Conservation (phyloP, 2,797 vertebrate species). For the Acestrorhynchus altus region DNA sequence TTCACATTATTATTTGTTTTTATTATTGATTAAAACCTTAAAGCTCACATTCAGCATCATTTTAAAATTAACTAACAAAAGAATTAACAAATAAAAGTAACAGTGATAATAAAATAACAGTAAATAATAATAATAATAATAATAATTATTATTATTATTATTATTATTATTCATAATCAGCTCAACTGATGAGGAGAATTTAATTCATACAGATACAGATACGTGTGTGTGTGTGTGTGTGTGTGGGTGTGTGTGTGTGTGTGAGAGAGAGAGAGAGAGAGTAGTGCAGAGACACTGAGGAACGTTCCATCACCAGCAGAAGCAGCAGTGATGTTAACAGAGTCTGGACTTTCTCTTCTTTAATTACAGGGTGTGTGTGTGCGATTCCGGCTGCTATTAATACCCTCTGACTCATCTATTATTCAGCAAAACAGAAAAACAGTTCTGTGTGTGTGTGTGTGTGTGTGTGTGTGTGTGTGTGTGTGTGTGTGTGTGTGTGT, state of each 20-base stretch:
- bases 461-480: constrained; percentile 3
- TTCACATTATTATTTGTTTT: too few relatives aligned
- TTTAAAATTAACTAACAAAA: too few relatives aligned
- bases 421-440: constrained; percentile 74
- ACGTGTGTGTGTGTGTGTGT: background rate
- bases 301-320: constrained; percentile 1
- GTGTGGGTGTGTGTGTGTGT: background rate
- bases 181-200: background rate
- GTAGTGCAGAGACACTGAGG: background rate
- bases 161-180: too few relatives aligned
- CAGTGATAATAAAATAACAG: too few relatives aligned
- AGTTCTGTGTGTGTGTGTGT: constrained; percentile 40
- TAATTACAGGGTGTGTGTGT: constrained; percentile 61
- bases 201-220: too few relatives aligned
- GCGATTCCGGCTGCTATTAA: constrained; percentile 73
- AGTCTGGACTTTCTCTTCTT: constrained; percentile 8
- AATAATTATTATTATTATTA: too few relatives aligned
- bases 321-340: background rate
- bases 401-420: constrained; percentile 76
- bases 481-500: background rate
- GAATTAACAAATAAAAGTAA: too few relatives aligned
- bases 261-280: background rate
- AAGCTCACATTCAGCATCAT: too few relatives aligned
- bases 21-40: too few relatives aligned
- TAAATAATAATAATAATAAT: too few relatives aligned